These are phyloP conservation scores for Caenorhabditis briggsae DNA, from an alignment of 1,140 invertebrate genomes.

Conservation along the genomic window DNA sequence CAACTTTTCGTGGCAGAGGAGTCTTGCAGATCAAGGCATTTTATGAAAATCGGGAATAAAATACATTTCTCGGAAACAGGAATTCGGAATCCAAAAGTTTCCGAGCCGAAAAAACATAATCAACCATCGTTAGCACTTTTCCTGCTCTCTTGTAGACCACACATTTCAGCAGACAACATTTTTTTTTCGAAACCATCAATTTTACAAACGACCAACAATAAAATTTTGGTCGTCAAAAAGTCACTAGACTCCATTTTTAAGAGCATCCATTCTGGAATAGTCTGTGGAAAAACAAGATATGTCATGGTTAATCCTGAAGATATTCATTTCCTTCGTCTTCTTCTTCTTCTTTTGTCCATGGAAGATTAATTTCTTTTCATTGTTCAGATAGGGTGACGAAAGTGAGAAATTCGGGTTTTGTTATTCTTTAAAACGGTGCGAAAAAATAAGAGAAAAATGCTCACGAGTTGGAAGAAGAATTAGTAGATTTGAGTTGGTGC, in stretches of 20 bases:
- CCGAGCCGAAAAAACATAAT: not conserved
- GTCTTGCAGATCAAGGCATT: too few relatives aligned
- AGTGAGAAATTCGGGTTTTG: not conserved
- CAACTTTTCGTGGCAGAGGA: too few relatives aligned
- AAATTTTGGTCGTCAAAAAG: conserved; percentile 13
- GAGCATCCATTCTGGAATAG: not conserved
- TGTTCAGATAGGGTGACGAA: conserved; percentile 37
- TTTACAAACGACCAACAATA: not conserved
- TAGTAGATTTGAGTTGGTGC: conserved; percentile 1
- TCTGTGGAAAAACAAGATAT: not conserved
- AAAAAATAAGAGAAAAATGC: not conserved
- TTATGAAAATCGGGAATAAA: too few relatives aligned
- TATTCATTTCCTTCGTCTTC: not conserved
- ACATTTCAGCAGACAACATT: not conserved
- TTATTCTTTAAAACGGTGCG: not conserved
- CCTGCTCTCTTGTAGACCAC: not conserved
- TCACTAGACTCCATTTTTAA: not conserved
- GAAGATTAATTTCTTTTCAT: conserved; percentile 40
- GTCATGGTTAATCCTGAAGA: conserved; percentile 34
- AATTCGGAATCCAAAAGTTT: too few relatives aligned
- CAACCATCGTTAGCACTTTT: not conserved
- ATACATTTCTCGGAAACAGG: too few relatives aligned
- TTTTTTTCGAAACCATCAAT: not conserved
- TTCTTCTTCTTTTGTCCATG: not conserved
- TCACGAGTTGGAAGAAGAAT: not conserved